Evolutionary conservation across 1,140 invertebrate genomes (phyloP).

Genomic region (Diorhabda sublineata): DNA sequence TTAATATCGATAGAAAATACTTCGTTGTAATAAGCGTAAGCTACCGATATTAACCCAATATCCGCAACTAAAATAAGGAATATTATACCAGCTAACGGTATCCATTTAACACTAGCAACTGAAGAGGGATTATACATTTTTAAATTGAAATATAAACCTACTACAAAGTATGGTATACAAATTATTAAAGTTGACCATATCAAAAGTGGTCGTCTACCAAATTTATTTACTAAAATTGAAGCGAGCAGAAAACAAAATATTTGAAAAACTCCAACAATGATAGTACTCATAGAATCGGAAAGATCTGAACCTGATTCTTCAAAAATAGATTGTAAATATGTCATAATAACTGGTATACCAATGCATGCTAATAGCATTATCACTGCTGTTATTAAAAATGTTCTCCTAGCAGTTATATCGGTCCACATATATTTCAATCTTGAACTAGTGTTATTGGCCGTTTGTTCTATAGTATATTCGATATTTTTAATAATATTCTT

Average conservation of each 20-base stretch:
- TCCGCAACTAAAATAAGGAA: constrained; percentile 65
- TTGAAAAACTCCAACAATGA: constrained; percentile 75
- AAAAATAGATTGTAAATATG: constrained; percentile 1
- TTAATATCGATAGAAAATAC: constrained; percentile 75
- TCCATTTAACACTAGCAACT: constrained; percentile 53
- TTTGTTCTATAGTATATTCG: constrained; percentile 48
- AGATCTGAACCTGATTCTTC: background rate
- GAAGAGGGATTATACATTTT: constrained; percentile 48
- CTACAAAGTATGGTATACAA: constrained; percentile 44
- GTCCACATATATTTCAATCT: constrained; percentile 55
- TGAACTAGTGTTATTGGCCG: constrained; percentile 52
- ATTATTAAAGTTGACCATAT: constrained; percentile 66
- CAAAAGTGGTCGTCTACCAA: constrained; percentile 69
- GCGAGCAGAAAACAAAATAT: constrained; percentile 64
- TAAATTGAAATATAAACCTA: constrained; percentile 63
- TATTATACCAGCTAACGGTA: constrained; percentile 63
- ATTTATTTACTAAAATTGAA: constrained; percentile 61
- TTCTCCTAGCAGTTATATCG: constrained; percentile 56
- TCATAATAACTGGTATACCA: constrained; percentile 54
- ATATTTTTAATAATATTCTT: constrained; percentile 57
- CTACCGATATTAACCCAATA: constrained; percentile 74
- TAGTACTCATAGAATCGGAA: constrained; percentile 68
- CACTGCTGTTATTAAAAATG: constrained; percentile 66
- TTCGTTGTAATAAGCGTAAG: constrained; percentile 81
- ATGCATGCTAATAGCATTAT: constrained; percentile 73